A percentile compares a stretch with the other conserved stretches of the same genome.
These are phyloP conservation scores for Aratinga solstitialis DNA, from an alignment of 2,797 vertebrate genomes.

Conservation along the genomic window DNA sequence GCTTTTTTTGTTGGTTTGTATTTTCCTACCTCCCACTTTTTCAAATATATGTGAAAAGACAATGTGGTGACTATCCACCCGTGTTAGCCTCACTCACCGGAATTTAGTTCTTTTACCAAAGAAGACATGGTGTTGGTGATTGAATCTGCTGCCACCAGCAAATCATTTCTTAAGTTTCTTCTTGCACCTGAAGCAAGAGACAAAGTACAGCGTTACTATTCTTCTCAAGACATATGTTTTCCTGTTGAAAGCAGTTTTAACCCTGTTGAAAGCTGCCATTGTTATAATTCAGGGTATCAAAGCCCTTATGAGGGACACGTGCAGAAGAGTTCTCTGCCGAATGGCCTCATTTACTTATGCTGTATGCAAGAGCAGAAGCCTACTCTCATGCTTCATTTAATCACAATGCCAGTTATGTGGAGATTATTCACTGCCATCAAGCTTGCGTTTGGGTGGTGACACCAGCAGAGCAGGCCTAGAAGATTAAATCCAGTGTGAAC, in stretches of 20 bases:
- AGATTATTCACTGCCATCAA: constrained; percentile 61
- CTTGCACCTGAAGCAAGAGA: constrained; percentile 85
- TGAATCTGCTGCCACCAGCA: constrained; percentile 96
- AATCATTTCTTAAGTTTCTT: constrained; percentile 95
- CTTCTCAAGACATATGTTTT: neutral
- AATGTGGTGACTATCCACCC: neutral
- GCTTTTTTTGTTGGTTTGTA: neutral
- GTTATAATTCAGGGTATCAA: constrained; percentile 24
- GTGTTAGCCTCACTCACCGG: constrained; percentile 77
- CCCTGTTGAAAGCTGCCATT: neutral
- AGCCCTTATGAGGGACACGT: neutral
- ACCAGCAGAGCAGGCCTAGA: constrained; percentile 40
- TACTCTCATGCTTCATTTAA: constrained; percentile 60
- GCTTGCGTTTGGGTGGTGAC: constrained; percentile 35
- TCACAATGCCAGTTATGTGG: constrained; percentile 42
- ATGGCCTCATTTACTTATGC: constrained; percentile 25
- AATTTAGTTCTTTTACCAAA: constrained; percentile 95
- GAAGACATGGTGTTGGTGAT: constrained; percentile 99
- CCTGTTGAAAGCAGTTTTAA: constrained; percentile 12
- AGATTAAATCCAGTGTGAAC: constrained; percentile 51
- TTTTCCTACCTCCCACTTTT: neutral
- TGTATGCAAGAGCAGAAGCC: constrained; percentile 47
- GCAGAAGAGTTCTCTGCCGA: constrained; percentile 21
- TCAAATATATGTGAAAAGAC: neutral
- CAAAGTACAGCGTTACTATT: constrained; percentile 2